A percentile compares a stretch with the other conserved stretches of the same genome.
Conservation (phyloP, 2,113 vertebrate species). For the Baryphthengus martii region DNA sequence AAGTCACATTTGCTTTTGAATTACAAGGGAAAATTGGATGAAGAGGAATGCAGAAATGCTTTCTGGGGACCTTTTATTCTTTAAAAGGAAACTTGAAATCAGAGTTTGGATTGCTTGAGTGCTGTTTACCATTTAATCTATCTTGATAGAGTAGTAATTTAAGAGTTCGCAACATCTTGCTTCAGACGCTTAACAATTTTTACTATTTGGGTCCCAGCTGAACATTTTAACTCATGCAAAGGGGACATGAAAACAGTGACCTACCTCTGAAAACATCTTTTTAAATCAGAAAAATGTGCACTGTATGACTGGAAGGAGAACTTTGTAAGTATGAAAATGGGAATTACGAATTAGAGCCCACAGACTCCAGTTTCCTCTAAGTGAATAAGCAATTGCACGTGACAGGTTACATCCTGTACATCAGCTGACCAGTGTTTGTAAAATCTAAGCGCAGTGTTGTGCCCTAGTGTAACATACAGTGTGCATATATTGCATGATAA, state of each 20-base stretch:
- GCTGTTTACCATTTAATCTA: slow-evolving; percentile 40
- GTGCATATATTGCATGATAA: background rate
- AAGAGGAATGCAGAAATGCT: slow-evolving; percentile 35
- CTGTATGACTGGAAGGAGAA: slow-evolving; percentile 14
- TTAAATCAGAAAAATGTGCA: slow-evolving; percentile 67
- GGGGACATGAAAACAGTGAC: slow-evolving; percentile 49
- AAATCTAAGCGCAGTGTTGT: background rate
- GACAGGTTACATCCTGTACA: background rate
- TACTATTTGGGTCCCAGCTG: slow-evolving; percentile 25
- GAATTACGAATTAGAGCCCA: slow-evolving; percentile 28
- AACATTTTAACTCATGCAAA: slow-evolving; percentile 35
- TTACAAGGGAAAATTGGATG: background rate
- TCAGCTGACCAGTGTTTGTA: background rate
- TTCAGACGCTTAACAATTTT: background rate
- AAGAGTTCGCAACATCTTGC: slow-evolving; percentile 37
- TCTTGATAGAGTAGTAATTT: slow-evolving; percentile 48
- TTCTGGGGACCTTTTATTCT: slow-evolving; percentile 46
- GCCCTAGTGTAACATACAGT: background rate
- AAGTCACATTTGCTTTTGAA: slow-evolving; percentile 23
- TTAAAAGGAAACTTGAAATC: slow-evolving; percentile 56
- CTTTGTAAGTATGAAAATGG: slow-evolving; percentile 7
- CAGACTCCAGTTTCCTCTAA: background rate
- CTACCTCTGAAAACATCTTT: slow-evolving; percentile 59
- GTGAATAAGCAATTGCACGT: background rate
- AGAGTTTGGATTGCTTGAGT: slow-evolving; percentile 24